Base-by-base conservation (phyloP, 2,113 vertebrate species). In the Uria aalge region DNA sequence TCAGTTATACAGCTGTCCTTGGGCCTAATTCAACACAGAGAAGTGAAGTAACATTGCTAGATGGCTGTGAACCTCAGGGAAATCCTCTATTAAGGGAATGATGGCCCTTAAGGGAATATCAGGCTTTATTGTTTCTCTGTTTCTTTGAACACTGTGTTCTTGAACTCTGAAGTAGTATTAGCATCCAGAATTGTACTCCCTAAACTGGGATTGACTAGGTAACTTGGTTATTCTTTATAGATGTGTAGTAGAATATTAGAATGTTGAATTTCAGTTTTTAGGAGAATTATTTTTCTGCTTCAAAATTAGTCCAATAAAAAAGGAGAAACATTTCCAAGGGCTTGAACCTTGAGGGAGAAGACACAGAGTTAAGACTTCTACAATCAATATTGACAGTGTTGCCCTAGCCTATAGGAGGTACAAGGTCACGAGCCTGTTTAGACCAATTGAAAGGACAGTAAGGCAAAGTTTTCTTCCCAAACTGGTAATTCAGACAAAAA, bases 1-100 rank as follows among this genome's bases (percentile, higher is more conserved):
- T 91, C 34, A 64, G 41, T 74, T 78, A 26, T 40, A 41, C 0
- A 5, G 14, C 23, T 94, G 50, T 93, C 82, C 55, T 87, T 76
- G 38, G 26, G 34, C 32, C n/a, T 81, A 81, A 91, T 87, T 90
- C 92, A 91, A 78, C 60, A 30, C 73, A 89, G 76, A 94, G 24
- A 83, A 85, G 38, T 36, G 53, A 95, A 64, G 62, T 34, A 79
- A 89, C 88, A 89, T 66, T 95, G 52, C 34, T 94, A 81, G 83
- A 92, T 69, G 66, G 53, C 55, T 95, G 29, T 57, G 95, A 96
- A 87, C 92, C 73, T 94, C 32, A 85, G 87, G 92, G 94, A 97
- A 96, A 94, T 82, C 88, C 88, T 88, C 56, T 89, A 3, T 75
- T 72, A 79, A 92, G 60, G 75, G 57, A 76, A 34, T 82, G 53